phyloP scores from a whole-genome alignment of 1,140 invertebrate genomes.

The Drosophila bipectinata region DNA sequence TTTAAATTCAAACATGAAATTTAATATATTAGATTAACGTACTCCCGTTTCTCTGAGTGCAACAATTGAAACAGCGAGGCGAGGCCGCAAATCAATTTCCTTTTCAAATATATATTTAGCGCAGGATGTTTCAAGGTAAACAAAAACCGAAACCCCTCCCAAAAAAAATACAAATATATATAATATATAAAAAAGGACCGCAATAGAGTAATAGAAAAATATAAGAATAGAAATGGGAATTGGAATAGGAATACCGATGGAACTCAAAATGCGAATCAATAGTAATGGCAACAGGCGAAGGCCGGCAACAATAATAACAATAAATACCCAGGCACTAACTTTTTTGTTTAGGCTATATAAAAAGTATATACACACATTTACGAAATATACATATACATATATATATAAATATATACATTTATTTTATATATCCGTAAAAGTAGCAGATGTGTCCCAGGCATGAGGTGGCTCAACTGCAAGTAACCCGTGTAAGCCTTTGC shows the following conservation, averaged over 20 bases:
- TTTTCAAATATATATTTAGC: slow-evolving; percentile 73
- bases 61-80: slow-evolving; percentile 1
- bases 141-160: slow-evolving; percentile 12
- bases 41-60: neutral
- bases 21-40: no score
- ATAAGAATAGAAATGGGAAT: slow-evolving; percentile 14
- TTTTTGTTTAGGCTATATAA: slow-evolving; percentile 6
- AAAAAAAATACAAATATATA: neutral
- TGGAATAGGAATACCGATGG: neutral
- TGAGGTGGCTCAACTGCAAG: slow-evolving; percentile 1
- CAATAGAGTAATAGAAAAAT: slow-evolving; percentile 29
- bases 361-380: neutral
- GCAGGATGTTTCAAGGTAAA: slow-evolving; percentile 53
- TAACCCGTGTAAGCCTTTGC: slow-evolving; percentile 1
- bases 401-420: slow-evolving; percentile 3
- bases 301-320: slow-evolving; percentile 40
- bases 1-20: no score
- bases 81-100: slow-evolving; percentile 72
- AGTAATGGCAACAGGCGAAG: slow-evolving; percentile 12
- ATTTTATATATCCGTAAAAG: neutral
- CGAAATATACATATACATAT: neutral
- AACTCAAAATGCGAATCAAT: slow-evolving; percentile 7
- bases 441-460: slow-evolving; percentile 11
- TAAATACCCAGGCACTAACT: slow-evolving; percentile 20
- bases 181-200: neutral